A percentile compares a stretch with the other conserved stretches of the same genome.
Evolutionary conservation across 2,888 invertebrate genomes (phyloP).

Genomic region (Dusona sp.): DNA sequence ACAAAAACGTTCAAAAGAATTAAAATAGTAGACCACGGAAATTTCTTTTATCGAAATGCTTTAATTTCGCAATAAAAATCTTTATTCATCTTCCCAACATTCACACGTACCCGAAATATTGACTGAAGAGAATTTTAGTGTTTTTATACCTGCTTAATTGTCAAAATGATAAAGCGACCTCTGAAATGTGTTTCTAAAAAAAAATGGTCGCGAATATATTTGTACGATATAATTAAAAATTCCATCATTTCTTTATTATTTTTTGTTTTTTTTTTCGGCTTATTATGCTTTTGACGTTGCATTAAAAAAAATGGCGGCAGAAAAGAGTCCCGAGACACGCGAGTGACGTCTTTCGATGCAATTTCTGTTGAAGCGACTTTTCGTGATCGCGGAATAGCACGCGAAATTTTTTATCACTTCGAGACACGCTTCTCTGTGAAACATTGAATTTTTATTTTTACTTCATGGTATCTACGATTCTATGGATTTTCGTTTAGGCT

Average conservation of each 20-base stretch:
- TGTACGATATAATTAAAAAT: not conserved
- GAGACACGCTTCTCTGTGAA: not conserved
- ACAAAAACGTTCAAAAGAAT: not conserved
- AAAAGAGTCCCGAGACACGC: conserved; percentile 18
- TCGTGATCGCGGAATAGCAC: conserved; percentile 11
- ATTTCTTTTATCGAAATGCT: too few species aligned
- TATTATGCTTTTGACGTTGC: conserved; percentile 14
- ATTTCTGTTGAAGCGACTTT: conserved; percentile 14
- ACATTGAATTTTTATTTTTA: not conserved
- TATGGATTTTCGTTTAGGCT: not conserved
- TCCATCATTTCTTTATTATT: not conserved
- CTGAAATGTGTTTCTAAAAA: not conserved
- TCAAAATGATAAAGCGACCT: not conserved
- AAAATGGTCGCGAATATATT: not conserved
- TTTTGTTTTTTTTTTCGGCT: not conserved
- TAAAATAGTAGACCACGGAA: not conserved
- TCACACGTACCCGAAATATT: too few species aligned
- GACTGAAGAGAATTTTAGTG: not conserved
- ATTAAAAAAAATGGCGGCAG: not conserved
- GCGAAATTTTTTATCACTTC: not conserved
- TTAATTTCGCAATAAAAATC: too few species aligned
- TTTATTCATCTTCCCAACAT: too few species aligned
- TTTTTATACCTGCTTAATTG: not conserved
- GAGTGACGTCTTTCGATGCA: conserved; percentile 25
- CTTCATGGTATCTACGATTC: not conserved